Evolutionary conservation across 64 coral and sea anemone species (phyloP), one percentile per base, ranked within the genome.

Genomic region (Catalaphyllia jardinei): DNA sequence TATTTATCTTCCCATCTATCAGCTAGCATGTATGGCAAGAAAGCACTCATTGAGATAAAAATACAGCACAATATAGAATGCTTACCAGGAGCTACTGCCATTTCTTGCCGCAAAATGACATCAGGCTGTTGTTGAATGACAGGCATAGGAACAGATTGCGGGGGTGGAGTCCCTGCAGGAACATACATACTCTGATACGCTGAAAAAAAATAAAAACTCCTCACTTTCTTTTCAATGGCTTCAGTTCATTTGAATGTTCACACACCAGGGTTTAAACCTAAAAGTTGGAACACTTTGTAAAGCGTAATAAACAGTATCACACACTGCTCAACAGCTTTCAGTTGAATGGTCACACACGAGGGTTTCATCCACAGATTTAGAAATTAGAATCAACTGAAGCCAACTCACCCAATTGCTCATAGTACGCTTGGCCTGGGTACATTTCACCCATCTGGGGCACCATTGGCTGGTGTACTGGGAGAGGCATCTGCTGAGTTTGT

Each of bases 381-480:
- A 57, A 57, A 9, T 57, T 57, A 57, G 54, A 4, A 57, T 16
- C 54, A 57, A 35, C 33, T 35, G 33, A 35, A 14, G 54, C 14
- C 10, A 61, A 52, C 90, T 75, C 52, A 92, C 90, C 73, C n/a
- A 92, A 67, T 28, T 92, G 90, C 19, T 92, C 83, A 79, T 87
- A 92, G 77, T 92, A 92, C 28, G 83, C 69, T 29, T 67, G 82
- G 16, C 87, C 90, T 54, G 83, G 73, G 31, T 87, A 78, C 12
- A 87, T 77, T 22, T 71, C 31, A 29, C 79, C 79, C 71, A 91
- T 91, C 38, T 92, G 90, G 31, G 84, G 60, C 17, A 28, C 39
- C 82, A 87, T 87, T 4, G 84, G 10, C 52, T 92, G 82, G 14
- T 80, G 46, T 14, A 81, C 67, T n/a, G 74, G 31, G n/a, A 86